phyloP scores from a whole-genome alignment of 2,113 vertebrate genomes.

The Forbesichthys agassizii region DNA sequence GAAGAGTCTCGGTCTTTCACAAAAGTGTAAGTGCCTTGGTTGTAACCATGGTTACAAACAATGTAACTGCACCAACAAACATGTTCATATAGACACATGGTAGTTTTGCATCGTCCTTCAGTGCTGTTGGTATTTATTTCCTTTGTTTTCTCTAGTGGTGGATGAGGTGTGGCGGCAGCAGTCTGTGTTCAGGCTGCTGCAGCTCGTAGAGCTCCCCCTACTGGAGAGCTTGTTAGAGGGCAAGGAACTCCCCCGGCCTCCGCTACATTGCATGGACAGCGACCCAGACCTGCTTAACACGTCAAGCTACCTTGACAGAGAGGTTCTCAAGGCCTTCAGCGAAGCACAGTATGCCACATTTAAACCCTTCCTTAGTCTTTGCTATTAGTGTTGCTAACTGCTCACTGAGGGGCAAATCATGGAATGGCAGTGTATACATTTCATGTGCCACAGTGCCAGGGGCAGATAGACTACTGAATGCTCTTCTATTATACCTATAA shows the following conservation, averaged over 20 bases:
- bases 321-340: slow-evolving; percentile 95
- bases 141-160: slow-evolving; percentile 77
- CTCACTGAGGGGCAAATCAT: not conserved
- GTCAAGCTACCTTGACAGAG: slow-evolving; percentile 89
- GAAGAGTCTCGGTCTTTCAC: slow-evolving; percentile 82
- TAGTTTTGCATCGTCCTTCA: not conserved
- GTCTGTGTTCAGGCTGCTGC: slow-evolving; percentile 87
- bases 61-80: not conserved
- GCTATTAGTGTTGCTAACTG: not conserved
- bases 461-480: too few relatives aligned
- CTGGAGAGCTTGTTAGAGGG: slow-evolving; percentile 86
- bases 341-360: slow-evolving; percentile 87
- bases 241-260: slow-evolving; percentile 57
- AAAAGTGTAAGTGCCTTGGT: slow-evolving; percentile 75
- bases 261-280: slow-evolving; percentile 71
- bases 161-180: slow-evolving; percentile 94
- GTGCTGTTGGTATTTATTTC: not conserved
- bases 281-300: slow-evolving; percentile 78
- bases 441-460: too few relatives aligned
- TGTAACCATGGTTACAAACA: not conserved
- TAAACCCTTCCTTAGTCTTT: not conserved
- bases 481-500: too few relatives aligned
- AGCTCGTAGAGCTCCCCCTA: slow-evolving; percentile 92
- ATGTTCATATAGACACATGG: not conserved
- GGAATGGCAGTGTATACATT: too few relatives aligned